phyloP scores from a whole-genome alignment of 1,140 invertebrate species.

The Magallana angulata region DNA sequence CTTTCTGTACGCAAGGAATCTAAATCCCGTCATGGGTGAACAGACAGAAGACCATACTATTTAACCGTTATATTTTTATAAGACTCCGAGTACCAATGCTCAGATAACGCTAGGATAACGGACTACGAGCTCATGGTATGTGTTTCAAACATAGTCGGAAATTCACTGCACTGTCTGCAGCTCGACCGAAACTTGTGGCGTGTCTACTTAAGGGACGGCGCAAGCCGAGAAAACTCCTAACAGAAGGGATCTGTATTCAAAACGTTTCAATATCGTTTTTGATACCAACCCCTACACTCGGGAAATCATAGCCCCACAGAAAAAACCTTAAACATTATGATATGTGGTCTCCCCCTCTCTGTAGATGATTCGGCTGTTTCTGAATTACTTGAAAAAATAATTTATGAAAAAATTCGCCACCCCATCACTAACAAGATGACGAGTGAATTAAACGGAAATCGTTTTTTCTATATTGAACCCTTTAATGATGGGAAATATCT shows the following conservation, averaged over 20 bases:
- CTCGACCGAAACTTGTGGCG: neutral
- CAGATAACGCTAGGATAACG: neutral
- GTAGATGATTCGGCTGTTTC: neutral
- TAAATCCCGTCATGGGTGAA: neutral
- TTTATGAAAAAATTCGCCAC: neutral
- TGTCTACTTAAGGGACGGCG: neutral
- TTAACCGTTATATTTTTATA: neutral
- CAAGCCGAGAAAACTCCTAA: neutral
- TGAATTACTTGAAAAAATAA: constrained; percentile 16
- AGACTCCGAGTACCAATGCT: neutral
- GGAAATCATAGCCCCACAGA: neutral
- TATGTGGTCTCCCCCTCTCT: constrained; percentile 35
- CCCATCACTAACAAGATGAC: no score
- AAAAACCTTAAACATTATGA: neutral
- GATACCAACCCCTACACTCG: neutral
- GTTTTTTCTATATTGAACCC: neutral
- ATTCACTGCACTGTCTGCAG: neutral
- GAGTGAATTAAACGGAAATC: neutral
- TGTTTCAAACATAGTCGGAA: neutral
- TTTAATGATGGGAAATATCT: neutral
- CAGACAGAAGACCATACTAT: neutral
- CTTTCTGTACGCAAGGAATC: neutral
- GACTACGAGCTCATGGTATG: neutral
- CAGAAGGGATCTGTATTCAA: neutral
- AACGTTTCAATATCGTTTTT: neutral